Evolutionary conservation across 2,113 vertebrate genomes (phyloP).

Genomic region (Pavo muticus): DNA sequence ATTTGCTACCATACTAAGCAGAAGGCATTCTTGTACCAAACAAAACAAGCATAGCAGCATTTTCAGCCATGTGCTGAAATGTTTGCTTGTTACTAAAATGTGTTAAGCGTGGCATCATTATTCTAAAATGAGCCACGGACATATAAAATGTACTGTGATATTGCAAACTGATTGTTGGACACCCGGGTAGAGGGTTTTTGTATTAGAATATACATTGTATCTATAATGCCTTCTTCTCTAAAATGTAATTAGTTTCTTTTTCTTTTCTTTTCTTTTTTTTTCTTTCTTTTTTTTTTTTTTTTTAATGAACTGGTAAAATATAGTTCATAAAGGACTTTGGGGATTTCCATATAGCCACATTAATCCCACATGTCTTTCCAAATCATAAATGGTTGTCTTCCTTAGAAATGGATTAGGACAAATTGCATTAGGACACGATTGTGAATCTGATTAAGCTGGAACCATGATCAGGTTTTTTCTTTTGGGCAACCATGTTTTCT

Average conservation of each 20-base stretch:
- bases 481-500: constrained; percentile 89
- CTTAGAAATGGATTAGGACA: constrained; percentile 95
- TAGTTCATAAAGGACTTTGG: constrained; percentile 89
- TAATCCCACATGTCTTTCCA: constrained; percentile 92
- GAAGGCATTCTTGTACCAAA: constrained; percentile 29
- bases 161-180: constrained; percentile 27
- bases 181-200: neutral
- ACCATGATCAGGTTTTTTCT: constrained; percentile 87
- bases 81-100: constrained; percentile 43
- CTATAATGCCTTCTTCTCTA: constrained; percentile 68
- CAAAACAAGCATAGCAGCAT: constrained; percentile 28
- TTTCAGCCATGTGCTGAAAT: constrained; percentile 43
- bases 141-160: constrained; percentile 20
- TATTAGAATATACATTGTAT: constrained; percentile 60
- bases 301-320: constrained; percentile 90
- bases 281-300: constrained; percentile 81
- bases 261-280: constrained; percentile 61
- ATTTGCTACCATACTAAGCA: constrained; percentile 49
- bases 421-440: constrained; percentile 97
- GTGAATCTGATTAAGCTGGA: constrained; percentile 96
- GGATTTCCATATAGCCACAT: constrained; percentile 90
- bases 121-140: constrained; percentile 51
- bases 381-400: constrained; percentile 98
- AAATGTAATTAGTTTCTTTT: constrained; percentile 91
- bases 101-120: constrained; percentile 11